These are phyloP conservation scores for Tragulus kanchil DNA, from an alignment of 2,113 vertebrate genomes.

Conservation along the genomic window DNA sequence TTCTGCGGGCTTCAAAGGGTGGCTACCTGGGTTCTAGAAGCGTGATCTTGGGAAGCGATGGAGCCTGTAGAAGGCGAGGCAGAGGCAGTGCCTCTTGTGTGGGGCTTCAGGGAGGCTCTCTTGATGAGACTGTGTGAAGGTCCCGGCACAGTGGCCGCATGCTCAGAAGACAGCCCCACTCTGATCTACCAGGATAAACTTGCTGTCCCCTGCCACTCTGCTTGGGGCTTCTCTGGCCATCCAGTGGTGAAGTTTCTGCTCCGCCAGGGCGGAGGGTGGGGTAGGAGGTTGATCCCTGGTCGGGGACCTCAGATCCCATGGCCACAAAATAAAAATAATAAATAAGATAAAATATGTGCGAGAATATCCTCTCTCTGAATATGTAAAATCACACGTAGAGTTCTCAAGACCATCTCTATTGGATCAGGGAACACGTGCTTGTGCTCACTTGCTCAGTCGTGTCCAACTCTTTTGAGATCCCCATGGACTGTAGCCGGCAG, in stretches of 20 bases:
- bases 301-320: not conserved
- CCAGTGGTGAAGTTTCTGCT: not conserved
- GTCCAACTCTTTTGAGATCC: no score
- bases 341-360: not conserved
- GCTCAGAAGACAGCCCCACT: not conserved
- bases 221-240: not conserved
- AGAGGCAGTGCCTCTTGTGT: no score
- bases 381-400: not conserved
- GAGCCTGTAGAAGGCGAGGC: not conserved
- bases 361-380: not conserved
- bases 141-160: fast-evolving
- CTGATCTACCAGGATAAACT: not conserved
- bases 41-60: not conserved
- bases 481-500: no score
- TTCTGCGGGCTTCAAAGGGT: not conserved
- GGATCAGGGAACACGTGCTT: not conserved
- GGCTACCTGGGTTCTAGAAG: not conserved
- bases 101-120: not conserved
- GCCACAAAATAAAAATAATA: not conserved
- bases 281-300: not conserved
- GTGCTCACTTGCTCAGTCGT: no score
- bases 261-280: not conserved
- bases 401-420: not conserved
- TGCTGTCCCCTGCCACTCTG: not conserved
- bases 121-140: not conserved